Evolutionary conservation across 2,113 vertebrate species (phyloP), one percentile per base, ranked within the genome.

Genomic region (Petroica traversi): DNA sequence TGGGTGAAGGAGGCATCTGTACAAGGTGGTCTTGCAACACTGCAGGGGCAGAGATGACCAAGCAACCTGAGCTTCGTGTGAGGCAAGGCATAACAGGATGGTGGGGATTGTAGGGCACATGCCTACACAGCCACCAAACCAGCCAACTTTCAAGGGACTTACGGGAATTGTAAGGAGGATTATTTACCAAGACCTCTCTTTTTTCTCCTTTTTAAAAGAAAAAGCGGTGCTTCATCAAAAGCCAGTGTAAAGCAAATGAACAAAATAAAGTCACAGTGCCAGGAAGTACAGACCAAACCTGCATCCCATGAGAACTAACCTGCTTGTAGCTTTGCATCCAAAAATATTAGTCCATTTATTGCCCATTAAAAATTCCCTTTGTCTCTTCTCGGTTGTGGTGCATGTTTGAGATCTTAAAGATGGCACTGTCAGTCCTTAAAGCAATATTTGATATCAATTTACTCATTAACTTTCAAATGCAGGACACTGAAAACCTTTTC

Each of bases 391-490:
- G 88, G 79, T 90, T 96, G 91, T 88, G 82, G 79, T 76, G 38
- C 82, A 77, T 83, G 64, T 88, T 88, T 83, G 75, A 73, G 85
- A 96, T 76, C 77, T 93, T 89, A 94, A 96, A 91, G 93, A 77
- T 94, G 84, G 58, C 74, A 88, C 19, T 94, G 78, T 71, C 89
- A 83, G 74, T 85, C 85, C 67, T 93, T 82, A 88, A 92, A 88
- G 75, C 71, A 79, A 58, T 85, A 91, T 48, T 85, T 89, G 93
- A 96, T 87, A 95, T 58, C 92, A 95, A 62, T 96, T 95, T 89
- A 83, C 75, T 94, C 81, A 96, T 97, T 94, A 94, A 88, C 85
- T 95, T 96, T 93, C 81, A 95, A 91, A 95, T 85, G 74, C 94
- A 94, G 89, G 93, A 85, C 89, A 88, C 74, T 92, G 87, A 94